phyloP scores from a whole-genome alignment of 2,113 vertebrate species.

The Limanda limanda region DNA sequence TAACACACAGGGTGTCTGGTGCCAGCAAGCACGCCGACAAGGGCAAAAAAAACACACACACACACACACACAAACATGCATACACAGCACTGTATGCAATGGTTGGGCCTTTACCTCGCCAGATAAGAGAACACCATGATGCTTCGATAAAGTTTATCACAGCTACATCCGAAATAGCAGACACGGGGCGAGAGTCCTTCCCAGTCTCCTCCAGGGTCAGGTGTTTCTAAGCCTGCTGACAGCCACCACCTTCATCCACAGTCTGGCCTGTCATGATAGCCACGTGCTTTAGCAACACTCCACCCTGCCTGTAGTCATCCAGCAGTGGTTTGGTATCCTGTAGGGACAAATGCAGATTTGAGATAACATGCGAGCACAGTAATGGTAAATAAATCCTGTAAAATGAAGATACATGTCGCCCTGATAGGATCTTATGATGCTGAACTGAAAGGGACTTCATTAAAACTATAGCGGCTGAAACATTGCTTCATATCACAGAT shows the following conservation, averaged over 20 bases:
- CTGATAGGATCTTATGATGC: neutral
- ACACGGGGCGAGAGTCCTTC: conserved; percentile 35
- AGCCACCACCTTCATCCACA: conserved; percentile 45
- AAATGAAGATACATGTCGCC: neutral
- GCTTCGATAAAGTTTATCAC: conserved; percentile 50
- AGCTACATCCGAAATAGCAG: conserved; percentile 44
- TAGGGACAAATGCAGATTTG: neutral
- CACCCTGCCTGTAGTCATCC: too few relatives aligned
- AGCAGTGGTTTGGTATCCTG: neutral
- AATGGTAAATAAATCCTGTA: conserved; percentile 2
- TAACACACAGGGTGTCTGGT: conserved; percentile 43
- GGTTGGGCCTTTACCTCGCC: conserved; percentile 18
- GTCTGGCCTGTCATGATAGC: conserved; percentile 33
- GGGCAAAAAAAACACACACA: conserved; percentile 6
- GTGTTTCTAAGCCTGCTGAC: conserved; percentile 46
- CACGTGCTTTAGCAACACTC: too few relatives aligned
- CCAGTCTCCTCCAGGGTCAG: conserved; percentile 47
- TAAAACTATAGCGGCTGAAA: conserved; percentile 29
- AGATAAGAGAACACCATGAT: conserved; percentile 47
- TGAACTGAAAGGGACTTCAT: conserved; percentile 8
- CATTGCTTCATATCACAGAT: conserved; percentile 47
- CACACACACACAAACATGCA: conserved; percentile 13
- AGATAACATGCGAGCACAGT: neutral
- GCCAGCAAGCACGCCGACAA: conserved; percentile 40
- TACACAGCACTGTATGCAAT: conserved; percentile 17